Evolutionary conservation across 2,113 vertebrate species (phyloP).

Genomic region (Corynorhinus townsendii): DNA sequence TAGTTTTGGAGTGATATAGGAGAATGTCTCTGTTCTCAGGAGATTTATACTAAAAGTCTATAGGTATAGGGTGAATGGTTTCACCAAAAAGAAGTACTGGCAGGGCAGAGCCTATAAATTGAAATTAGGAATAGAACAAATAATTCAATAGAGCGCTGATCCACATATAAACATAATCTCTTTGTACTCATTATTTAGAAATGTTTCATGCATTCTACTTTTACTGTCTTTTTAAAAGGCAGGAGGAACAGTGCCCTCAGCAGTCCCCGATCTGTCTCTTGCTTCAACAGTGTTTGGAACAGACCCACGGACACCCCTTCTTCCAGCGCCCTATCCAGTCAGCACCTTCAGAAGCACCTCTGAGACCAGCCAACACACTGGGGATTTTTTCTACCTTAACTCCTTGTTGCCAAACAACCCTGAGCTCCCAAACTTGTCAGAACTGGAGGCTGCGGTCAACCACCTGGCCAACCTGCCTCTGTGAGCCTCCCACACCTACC

Average conservation of each 20-base stretch:
- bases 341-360: too few relatives aligned
- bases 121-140: neutral
- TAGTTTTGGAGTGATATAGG: neutral
- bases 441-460: too few relatives aligned
- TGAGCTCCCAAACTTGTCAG: too few relatives aligned
- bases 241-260: neutral
- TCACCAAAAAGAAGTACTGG: neutral
- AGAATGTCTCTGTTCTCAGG: neutral
- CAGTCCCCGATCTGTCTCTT: too few relatives aligned
- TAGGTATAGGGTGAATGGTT: neutral
- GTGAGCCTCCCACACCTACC: too few relatives aligned
- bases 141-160: neutral
- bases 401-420: too few relatives aligned
- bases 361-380: too few relatives aligned
- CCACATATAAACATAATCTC: neutral
- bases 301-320: too few relatives aligned
- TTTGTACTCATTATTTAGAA: neutral
- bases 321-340: too few relatives aligned
- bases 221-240: conserved; percentile 9
- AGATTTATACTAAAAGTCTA: neutral
- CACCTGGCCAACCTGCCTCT: too few relatives aligned
- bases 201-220: neutral
- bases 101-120: neutral
- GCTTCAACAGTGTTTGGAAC: too few relatives aligned
- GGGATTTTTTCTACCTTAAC: too few relatives aligned